phyloP scores from a whole-genome alignment of 2,888 invertebrate genomes.

The Subacronicta megacephala region DNA sequence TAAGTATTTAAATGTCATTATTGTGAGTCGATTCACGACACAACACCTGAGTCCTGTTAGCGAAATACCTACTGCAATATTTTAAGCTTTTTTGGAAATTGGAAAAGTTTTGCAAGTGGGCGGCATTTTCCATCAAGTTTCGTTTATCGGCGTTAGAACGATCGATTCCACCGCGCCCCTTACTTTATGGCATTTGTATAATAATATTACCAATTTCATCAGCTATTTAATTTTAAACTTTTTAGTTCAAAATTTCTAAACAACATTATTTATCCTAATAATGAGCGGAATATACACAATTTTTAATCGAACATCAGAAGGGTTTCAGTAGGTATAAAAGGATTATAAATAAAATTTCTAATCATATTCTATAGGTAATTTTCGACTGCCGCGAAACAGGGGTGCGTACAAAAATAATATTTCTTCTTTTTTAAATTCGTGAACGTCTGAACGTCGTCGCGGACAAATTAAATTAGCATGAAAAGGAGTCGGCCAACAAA shows the following conservation, averaged over 20 bases:
- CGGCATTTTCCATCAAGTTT: constrained; percentile 46
- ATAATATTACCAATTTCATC: constrained; percentile 35
- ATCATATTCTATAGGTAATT: constrained; percentile 32
- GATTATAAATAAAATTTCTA: constrained; percentile 23
- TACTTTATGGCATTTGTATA: constrained; percentile 23
- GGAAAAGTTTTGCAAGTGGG: constrained; percentile 68
- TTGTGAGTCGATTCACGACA: constrained; percentile 10
- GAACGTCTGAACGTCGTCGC: constrained; percentile 51
- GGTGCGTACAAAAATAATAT: constrained; percentile 33
- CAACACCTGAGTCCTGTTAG: constrained; percentile 21
- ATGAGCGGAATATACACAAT: neutral
- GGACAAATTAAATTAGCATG: constrained; percentile 73
- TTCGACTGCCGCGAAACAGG: constrained; percentile 22
- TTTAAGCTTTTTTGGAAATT: constrained; percentile 60
- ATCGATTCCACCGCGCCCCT: constrained; percentile 31
- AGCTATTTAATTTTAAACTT: constrained; percentile 40
- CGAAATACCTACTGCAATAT: constrained; percentile 31
- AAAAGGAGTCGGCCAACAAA: constrained; percentile 67
- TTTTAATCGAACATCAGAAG: neutral
- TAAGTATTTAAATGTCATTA: constrained; percentile 1
- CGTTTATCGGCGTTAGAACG: constrained; percentile 60
- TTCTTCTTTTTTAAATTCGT: constrained; percentile 40
- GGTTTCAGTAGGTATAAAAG: constrained; percentile 3
- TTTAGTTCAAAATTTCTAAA: constrained; percentile 26
- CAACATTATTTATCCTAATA: constrained; percentile 10